Evolutionary conservation across 2,888 invertebrate genomes (phyloP), one percentile per base, ranked within the genome.

Genomic region (Scaptomyza flava): DNA sequence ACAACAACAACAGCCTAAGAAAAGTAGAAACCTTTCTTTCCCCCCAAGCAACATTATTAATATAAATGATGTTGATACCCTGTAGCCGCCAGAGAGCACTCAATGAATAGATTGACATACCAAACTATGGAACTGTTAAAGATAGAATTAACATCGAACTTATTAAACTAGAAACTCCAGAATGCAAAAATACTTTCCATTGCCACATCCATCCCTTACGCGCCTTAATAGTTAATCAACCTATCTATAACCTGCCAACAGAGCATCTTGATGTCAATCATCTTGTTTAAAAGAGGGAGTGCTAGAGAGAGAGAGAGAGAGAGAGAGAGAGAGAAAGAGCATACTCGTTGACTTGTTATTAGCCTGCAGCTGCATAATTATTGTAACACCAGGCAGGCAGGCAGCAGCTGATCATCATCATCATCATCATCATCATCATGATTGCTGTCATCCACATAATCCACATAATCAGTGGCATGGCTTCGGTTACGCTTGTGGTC

Each of bases 401-500:
- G 68, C 83, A 74, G 74, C 69, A 83, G 72, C 43, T 53, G 23
- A 30, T 64, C 20, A 59, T 58, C 31, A 34, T 34, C 33, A 34
- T 38, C 2, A 41, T 41, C 8, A 41, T 17, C 27, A 52, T 33
- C 43, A 47, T 58, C 48, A 42, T 50, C 17, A 36, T 51, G 23
- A 58, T 58, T 34, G 36, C 68, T 64, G 72, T 68, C 68, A 60
- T 71, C 67, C 50, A 50, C 48, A 27, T 27, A 48, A 74, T 74
- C 61, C 61, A 63, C 72, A 68, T 72, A 77, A 72, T 75, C 76
- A 69, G 64, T 58, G 65, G 64, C 58, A 61, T 61, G 69, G 81
- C 78, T 76, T 76, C 81, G 80, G 83, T 81, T 65, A 71, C 88
- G 87, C 67, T 78, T 78, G 74, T 60, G 57, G 73, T 68, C 62